These are phyloP conservation scores for Lepeophtheirus salmonis DNA, from an alignment of 1,140 invertebrate species.

Conservation along the genomic window DNA sequence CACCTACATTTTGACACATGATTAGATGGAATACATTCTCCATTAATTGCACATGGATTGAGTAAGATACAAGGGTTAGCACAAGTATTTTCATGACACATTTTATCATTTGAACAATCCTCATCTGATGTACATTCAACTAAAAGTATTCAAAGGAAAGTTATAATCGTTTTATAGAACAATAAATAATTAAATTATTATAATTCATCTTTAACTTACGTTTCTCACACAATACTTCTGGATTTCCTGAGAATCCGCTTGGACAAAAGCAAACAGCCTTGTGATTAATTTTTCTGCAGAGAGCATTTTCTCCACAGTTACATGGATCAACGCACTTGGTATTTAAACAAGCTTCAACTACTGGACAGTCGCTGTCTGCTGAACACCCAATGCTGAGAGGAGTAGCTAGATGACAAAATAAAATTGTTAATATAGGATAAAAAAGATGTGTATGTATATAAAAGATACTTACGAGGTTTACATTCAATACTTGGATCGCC, in stretches of 20 bases:
- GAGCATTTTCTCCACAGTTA: conserved; percentile 45
- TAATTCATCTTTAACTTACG: too few relatives aligned
- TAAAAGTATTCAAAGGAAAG: conserved; percentile 26
- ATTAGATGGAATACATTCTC: conserved; percentile 44
- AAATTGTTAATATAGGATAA: not conserved
- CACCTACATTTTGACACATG: conserved; percentile 25
- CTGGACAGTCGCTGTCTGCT: conserved; percentile 48
- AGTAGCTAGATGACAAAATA: not conserved
- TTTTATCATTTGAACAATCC: conserved; percentile 48
- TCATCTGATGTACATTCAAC: conserved; percentile 55
- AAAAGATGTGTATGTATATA: not conserved
- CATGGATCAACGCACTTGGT: conserved; percentile 56
- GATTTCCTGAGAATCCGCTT: conserved; percentile 26
- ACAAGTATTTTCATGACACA: conserved; percentile 63
- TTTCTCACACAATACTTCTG: conserved; percentile 23
- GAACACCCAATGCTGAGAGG: conserved; percentile 40
- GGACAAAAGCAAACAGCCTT: conserved; percentile 26
- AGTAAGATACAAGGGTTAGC: conserved; percentile 56
- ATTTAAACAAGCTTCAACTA: conserved; percentile 43
- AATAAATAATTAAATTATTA: not conserved
- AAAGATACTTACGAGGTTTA: conserved; percentile 2
- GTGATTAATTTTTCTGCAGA: conserved; percentile 38
- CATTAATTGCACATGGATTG: conserved; percentile 56
- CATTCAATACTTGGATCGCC: conserved; percentile 26
- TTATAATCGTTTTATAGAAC: not conserved